Percentiles rank a stretch among this genome's conserved stretches.
Evolutionary conservation across 2,888 invertebrate genomes (phyloP).

Genomic region (Eucera pruinosa): DNA sequence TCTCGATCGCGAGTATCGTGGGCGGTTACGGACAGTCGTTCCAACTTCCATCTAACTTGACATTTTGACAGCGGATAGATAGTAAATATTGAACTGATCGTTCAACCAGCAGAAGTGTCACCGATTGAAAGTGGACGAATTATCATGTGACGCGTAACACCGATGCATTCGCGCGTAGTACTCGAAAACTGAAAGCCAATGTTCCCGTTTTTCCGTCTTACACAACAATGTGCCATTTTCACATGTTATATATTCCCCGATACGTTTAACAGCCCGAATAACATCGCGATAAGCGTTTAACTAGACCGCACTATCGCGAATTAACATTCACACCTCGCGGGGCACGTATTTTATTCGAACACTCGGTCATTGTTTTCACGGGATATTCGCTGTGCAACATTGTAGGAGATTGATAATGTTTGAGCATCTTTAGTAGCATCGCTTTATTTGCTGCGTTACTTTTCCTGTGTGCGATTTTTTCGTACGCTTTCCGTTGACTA

Average conservation of each 20-base stretch:
- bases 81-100: conserved; percentile 74
- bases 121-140: conserved; percentile 36
- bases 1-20: conserved; percentile 38
- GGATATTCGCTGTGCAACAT: background rate
- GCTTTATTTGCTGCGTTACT: background rate
- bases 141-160: conserved; percentile 15
- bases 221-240: conserved; percentile 62
- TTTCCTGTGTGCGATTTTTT: background rate
- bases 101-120: conserved; percentile 53
- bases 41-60: conserved; percentile 57
- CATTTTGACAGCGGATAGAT: conserved; percentile 75
- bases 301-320: background rate
- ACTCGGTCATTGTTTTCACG: background rate
- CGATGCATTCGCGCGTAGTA: conserved; percentile 23
- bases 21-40: conserved; percentile 65
- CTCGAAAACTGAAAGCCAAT: conserved; percentile 23
- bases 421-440: conserved; percentile 15
- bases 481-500: background rate
- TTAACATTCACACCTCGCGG: conserved; percentile 6
- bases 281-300: conserved; percentile 35
- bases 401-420: background rate
- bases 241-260: conserved; percentile 56
- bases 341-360: background rate
- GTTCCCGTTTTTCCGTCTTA: conserved; percentile 25
- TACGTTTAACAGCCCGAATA: conserved; percentile 52